Base-by-base conservation (phyloP, 1,140 invertebrate species). In the Sycophaga agraensis region DNA sequence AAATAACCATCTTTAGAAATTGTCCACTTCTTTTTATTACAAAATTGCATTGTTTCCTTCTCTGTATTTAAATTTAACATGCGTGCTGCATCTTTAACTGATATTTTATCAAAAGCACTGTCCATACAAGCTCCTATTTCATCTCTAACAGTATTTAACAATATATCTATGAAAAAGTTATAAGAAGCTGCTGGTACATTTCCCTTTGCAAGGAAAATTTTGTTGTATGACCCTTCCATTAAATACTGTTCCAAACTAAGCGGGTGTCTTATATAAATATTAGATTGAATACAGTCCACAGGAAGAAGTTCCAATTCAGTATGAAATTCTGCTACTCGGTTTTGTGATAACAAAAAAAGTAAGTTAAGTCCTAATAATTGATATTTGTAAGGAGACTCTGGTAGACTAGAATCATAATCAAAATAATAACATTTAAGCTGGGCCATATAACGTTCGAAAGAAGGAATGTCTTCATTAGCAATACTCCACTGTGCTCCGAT, bases 161-260 rank as follows among this genome's bases (percentile, higher is more conserved):
- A 82, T 70, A 97, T 96, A 71, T 98, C 94, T 83, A 99, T 99
- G 76, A 99, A 99, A 68, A 96, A 93, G 59, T 92, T 96, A 77
- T 98, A 99, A 55, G 91, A 93, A 59, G 92, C 90, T 9, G 96
- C 93, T 46, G 97, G 97, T n/a, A 98, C 95, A 82, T 96, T 96
- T 40, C 89, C 92, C 83, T 96, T 89, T 4, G 91, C 90, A 40
- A 93, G 77, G 73, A 93, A 94, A 56, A 94, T 91, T 86, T 99
- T 99, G 77, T 99, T 99, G 73, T 99, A 99, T 60, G 93, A 96
- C 26, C 98, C 97, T 82, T 99, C 98, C 96, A 99, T 99, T 40
- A 99, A 84, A 81, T 96, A 98, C 74, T 99, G 97, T 73, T 99
- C 97, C 66, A 99, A 84, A 31, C 93, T 94, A 1, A 99, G 84